Evolutionary conservation across 1,140 invertebrate genomes (phyloP), one percentile per base, ranked within the genome.

Genomic region (Drosophila pectinifera): DNA sequence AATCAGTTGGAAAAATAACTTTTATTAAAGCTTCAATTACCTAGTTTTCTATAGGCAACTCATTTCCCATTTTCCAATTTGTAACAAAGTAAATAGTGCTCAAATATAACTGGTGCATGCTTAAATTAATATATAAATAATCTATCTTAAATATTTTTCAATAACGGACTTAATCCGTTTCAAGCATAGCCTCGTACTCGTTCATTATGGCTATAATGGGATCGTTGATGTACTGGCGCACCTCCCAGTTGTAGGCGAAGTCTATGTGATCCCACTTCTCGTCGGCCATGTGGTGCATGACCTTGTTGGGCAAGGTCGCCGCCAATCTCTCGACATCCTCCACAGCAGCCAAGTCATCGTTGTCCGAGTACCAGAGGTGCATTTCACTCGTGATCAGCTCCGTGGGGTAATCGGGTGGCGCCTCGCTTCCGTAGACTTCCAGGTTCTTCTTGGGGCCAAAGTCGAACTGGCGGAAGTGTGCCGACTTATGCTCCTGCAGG

Each of bases 291-390:
- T 76, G 73, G 13, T 76, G 46, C 72, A 76, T 75, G 1, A 31
- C 41, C 22, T 65, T 67, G n/a, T 76, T 76, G 28, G 73, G 61
- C 20, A 76, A 18, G 1, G 72, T 75, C 3, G 4, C 26, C 1
- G 72, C 73, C 61, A 76, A 14, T 3, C 61, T 22, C 0, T 42
- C 2, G 2, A 76, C 61, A 38, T 76, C 73, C 5, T 67, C 42
- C 6, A 68, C 55, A 5, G 54, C 73, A 14, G 73, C 3, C 73
- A 76, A 55, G 1, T 76, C 73, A 84, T 97, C 96, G 69, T 95
- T 95, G 36, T 94, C 93, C 14, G 94, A 94, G 78, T 95, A 96
- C 90, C 95, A 95, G 1, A 97, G 79, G 31, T 94, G 94, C 92
- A 39, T 93, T 93, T 14, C 73, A 77, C 0, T 95, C 61, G 75